Conservation (phyloP, 1,140 invertebrate species). For the Drosophila nasuta region DNA sequence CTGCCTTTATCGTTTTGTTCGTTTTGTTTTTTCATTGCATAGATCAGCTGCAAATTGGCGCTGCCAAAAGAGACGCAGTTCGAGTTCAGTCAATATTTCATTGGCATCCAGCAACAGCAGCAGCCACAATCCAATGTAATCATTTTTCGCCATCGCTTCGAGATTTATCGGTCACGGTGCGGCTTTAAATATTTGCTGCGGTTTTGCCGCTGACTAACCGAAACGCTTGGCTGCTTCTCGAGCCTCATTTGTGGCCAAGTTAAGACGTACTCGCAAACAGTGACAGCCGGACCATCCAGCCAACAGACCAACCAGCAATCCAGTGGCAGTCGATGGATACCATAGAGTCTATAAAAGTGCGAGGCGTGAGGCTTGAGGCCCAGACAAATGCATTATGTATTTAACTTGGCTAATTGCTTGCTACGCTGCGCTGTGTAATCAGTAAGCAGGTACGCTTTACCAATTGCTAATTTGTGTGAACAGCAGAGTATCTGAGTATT, state of each 20-base stretch:
- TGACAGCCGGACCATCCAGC: constrained; percentile 36
- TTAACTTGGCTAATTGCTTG: constrained; percentile 66
- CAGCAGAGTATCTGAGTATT: constrained; percentile 51
- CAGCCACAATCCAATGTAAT: constrained; percentile 33
- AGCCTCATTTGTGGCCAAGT: constrained; percentile 41
- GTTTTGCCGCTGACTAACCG: constrained; percentile 31
- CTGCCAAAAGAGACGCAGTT: constrained; percentile 44
- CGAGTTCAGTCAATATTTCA: constrained; percentile 44
- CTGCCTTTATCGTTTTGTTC: background rate
- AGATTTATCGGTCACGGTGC: constrained; percentile 67
- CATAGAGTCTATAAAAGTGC: constrained; percentile 31
- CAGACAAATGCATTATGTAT: constrained; percentile 67
- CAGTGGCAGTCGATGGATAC: background rate
- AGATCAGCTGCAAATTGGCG: constrained; percentile 59
- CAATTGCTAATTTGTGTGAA: constrained; percentile 67
- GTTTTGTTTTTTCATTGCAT: constrained; percentile 18
- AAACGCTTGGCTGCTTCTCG: constrained; percentile 47
- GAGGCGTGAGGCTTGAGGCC: constrained; percentile 23
- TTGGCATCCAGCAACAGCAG: constrained; percentile 1
- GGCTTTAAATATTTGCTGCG: constrained; percentile 48
- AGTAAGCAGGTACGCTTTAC: constrained; percentile 56
- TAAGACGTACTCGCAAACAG: constrained; percentile 44
- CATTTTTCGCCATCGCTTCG: constrained; percentile 49
- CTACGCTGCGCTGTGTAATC: constrained; percentile 46
- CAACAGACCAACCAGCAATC: background rate